Evolutionary conservation across 2,797 vertebrate genomes (phyloP).

Genomic region (Sebastes paucispinis): DNA sequence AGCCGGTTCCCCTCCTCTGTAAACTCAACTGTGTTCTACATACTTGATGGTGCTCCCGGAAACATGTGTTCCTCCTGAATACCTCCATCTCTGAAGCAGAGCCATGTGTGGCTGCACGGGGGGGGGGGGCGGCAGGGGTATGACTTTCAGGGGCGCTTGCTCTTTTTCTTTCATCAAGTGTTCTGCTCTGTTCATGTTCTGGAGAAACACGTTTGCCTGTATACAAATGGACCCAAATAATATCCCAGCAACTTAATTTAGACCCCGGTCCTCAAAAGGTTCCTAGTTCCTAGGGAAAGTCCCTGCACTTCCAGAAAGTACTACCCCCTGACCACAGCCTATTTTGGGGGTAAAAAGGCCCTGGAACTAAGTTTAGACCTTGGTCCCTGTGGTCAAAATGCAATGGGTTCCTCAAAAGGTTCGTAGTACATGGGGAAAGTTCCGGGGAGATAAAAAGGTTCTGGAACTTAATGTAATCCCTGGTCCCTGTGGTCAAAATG

Average conservation of each 20-base stretch:
- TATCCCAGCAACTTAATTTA: no score
- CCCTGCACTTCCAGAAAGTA: no score
- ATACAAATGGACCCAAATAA: not conserved
- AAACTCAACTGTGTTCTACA: slow-evolving; percentile 62
- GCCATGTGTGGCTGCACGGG: slow-evolving; percentile 62
- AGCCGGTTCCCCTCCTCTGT: slow-evolving; percentile 65
- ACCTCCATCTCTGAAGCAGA: slow-evolving; percentile 64
- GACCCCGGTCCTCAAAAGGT: no score
- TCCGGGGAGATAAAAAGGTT: no score
- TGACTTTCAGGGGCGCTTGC: not conserved
- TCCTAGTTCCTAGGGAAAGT: no score
- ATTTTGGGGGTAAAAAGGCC: no score
- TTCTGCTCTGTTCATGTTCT: slow-evolving; percentile 8
- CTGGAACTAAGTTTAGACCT: no score
- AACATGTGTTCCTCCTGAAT: slow-evolving; percentile 75
- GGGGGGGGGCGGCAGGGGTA: not conserved
- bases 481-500: no score
- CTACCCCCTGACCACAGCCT: fast-evolving
- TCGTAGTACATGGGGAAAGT: no score
- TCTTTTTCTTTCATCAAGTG: not conserved
- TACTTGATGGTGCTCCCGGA: slow-evolving; percentile 69
- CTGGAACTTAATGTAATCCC: no score
- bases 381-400: no score
- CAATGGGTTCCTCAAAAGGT: no score
- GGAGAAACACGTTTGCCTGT: not conserved